Conservation (phyloP, 2,113 vertebrate species). For the Ictalurus furcatus region DNA sequence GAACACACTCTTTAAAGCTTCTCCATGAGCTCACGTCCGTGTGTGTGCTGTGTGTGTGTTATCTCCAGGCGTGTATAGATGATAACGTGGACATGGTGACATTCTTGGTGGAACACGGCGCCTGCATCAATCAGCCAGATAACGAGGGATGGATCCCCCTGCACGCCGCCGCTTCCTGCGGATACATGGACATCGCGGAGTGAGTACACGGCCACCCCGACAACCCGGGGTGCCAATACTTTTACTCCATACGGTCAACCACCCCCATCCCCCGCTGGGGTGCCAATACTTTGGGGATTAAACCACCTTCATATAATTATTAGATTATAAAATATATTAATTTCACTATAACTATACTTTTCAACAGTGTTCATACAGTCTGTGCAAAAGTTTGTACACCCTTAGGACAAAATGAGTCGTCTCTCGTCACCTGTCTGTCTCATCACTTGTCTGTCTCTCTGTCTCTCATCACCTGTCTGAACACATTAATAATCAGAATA, state of each 20-base stretch:
- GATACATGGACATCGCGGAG: constrained; percentile 98
- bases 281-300: too few species aligned
- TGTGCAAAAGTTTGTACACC: too few species aligned
- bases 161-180: constrained; percentile 96
- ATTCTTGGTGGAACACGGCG: constrained; percentile 97
- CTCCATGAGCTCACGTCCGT: neutral
- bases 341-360: too few species aligned
- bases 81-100: constrained; percentile 99
- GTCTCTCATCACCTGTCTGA: too few species aligned
- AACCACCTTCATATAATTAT: too few species aligned
- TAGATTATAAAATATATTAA: too few species aligned
- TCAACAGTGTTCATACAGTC: too few species aligned
- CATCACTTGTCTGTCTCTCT: too few species aligned
- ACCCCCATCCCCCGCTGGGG: too few species aligned
- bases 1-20: neutral
- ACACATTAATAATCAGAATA: too few species aligned
- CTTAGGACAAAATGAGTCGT: too few species aligned
- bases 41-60: neutral
- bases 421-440: neutral
- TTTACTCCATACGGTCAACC: too few species aligned
- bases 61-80: constrained; percentile 93
- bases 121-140: constrained; percentile 98
- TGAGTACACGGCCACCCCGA: constrained; percentile 71
- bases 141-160: constrained; percentile 99
- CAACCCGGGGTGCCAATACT: neutral